These are phyloP conservation scores for Myiopsitta monachus DNA, from an alignment of 2,113 vertebrate species.

Conservation along the genomic window DNA sequence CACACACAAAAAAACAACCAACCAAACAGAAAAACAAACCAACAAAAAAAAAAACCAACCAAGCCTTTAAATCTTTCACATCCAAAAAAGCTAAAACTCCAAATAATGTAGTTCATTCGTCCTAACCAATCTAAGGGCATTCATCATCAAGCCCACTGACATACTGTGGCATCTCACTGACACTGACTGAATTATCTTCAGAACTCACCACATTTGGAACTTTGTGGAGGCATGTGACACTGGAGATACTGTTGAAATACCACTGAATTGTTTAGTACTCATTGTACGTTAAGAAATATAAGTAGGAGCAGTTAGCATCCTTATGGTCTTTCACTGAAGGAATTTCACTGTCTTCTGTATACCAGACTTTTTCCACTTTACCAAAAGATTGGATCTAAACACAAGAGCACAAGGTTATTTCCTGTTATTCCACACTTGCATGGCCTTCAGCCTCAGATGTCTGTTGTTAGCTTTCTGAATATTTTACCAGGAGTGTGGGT, in stretches of 20 bases:
- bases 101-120: not conserved
- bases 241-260: not conserved
- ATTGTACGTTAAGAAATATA: constrained; percentile 7
- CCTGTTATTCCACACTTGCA: not conserved
- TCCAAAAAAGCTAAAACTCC: no score
- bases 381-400: not conserved
- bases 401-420: not conserved
- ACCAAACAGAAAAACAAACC: rapidly evolving
- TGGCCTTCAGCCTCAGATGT: not conserved
- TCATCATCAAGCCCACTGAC: not conserved
- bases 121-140: not conserved
- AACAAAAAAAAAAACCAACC: no score
- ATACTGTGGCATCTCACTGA: not conserved
- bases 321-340: constrained; percentile 6
- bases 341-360: not conserved
- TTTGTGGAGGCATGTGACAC: not conserved
- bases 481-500: not conserved
- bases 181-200: not conserved
- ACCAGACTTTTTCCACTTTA: not conserved
- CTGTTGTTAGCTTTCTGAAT: not conserved
- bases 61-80: not conserved
- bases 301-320: not conserved
- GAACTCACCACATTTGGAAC: not conserved
- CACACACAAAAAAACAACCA: rapidly evolving
- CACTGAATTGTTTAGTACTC: constrained; percentile 50